Base-by-base conservation (phyloP, 2,888 invertebrate species). In the Polymixis lichenea region DNA sequence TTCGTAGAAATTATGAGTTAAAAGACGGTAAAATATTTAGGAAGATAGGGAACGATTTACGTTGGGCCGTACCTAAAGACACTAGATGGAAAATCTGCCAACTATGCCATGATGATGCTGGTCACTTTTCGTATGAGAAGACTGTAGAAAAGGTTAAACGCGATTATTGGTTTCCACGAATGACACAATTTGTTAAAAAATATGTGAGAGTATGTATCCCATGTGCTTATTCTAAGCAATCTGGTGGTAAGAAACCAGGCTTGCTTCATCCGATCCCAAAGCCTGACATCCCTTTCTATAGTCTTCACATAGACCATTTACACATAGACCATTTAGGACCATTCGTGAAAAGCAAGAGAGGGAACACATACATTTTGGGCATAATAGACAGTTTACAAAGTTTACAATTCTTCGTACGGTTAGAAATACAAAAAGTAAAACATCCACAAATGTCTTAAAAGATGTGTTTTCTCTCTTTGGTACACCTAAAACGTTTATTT, bases 51-150 rank as follows among this genome's bases (percentile, higher is more conserved):
- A 8, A 3, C 1, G 56, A 65, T 13, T 56, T 72, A 28, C 56
- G 66, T n/a, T 66, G 66, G 72, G 72, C 49, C 2, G 72, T 72
- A 38, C 67, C 55, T 55, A 68, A 68, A 25, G 68, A 49, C 1
- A 51, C 65, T 19, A 51, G 65, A 32, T 64, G 72, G 64, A 55
- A 64, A 55, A 64, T 72, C 7, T 72, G 72, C 19, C 62, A 72
- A 43, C 19, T 46, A 25, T 43, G 25, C 7, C 72, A 64, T 43
- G 71, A 72, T 17, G 43, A 72, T 5, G 25, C 43, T 43, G 72
- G 64, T 0, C 72, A 72, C 8, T 62, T 72, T 28, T 55, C 46
- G 5, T 55, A 46, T 28, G 66, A 53, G 28, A 66, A 53, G 22
- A 66, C 51, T 6, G 9, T 53, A 13, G 66, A 72, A 43, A 62